These are phyloP conservation scores for Phalanger gymnotis DNA, from an alignment of 2,797 vertebrate species.

Conservation along the genomic window DNA sequence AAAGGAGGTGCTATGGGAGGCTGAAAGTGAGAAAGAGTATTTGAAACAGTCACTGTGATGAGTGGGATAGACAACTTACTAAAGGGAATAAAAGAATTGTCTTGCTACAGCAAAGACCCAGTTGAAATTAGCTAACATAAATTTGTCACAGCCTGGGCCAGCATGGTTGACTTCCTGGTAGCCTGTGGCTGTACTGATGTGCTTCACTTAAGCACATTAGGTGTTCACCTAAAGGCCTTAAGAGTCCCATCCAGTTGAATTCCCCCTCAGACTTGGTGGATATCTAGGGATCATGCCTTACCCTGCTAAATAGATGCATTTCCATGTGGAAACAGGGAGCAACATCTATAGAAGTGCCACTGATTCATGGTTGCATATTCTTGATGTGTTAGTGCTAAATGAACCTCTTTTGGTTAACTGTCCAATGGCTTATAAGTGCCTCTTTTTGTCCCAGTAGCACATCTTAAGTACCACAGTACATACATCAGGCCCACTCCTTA, in stretches of 20 bases:
- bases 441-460: background rate
- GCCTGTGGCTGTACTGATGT: no score
- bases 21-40: background rate
- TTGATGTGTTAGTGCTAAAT: background rate
- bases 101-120: background rate
- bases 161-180: background rate
- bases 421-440: background rate
- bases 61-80: background rate
- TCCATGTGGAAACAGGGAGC: background rate
- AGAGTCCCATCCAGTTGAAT: background rate
- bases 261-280: background rate
- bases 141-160: background rate
- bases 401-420: background rate
- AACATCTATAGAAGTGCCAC: background rate
- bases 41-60: background rate
- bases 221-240: background rate
- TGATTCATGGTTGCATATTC: background rate
- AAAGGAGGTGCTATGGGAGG: background rate
- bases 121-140: background rate
- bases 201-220: no score
- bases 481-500: background rate
- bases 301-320: background rate
- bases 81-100: background rate
- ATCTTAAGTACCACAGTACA: background rate
- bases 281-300: background rate